A percentile compares a stretch with the other conserved stretches of the same genome.
Evolutionary conservation across 2,888 invertebrate genomes (phyloP).

Genomic region (Agonopterix arenella): DNA sequence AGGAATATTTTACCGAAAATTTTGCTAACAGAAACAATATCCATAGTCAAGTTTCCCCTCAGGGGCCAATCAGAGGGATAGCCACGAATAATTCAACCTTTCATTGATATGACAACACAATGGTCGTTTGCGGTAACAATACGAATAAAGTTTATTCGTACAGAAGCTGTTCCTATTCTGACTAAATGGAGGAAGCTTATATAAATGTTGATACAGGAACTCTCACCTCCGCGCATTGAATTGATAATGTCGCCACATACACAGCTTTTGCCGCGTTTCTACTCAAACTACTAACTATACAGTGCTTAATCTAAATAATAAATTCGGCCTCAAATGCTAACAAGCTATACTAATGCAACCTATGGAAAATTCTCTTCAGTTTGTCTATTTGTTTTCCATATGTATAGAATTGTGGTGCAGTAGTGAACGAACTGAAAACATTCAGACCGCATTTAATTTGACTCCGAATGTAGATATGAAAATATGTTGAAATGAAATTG

Average conservation of each 20-base stretch:
- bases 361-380: too few relatives aligned
- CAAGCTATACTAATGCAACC: too few relatives aligned
- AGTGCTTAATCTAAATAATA: neutral
- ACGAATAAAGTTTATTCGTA: neutral
- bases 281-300: neutral
- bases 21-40: too few relatives aligned
- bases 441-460: constrained; percentile 16
- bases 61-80: neutral
- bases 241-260: neutral
- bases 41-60: neutral
- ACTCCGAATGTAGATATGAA: constrained; percentile 13
- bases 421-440: constrained; percentile 12
- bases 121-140: neutral
- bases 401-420: constrained; percentile 6
- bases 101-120: constrained; percentile 1
- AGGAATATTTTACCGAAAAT: constrained; percentile 8
- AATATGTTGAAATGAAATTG: constrained; percentile 14
- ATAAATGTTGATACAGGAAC: neutral
- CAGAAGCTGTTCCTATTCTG: neutral
- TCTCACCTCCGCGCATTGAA: neutral
- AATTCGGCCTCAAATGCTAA: neutral
- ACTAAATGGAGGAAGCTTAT: neutral
- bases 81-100: neutral
- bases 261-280: neutral
- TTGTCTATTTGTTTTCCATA: too few relatives aligned